Conservation (phyloP, 2,888 invertebrate genomes). For the Eilema sororculum region DNA sequence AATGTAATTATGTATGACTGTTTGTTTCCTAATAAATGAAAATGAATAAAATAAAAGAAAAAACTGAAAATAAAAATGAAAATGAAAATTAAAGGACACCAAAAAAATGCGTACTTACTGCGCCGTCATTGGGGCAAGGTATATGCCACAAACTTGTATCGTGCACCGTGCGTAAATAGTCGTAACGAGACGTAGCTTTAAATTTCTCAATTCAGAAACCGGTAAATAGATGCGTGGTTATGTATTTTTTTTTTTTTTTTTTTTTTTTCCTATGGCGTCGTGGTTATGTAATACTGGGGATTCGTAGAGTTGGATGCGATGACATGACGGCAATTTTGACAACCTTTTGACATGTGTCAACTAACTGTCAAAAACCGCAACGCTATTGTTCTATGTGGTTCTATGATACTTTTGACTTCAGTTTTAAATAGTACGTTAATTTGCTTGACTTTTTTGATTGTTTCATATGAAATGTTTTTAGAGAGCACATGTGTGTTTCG, state of each 20-base stretch:
- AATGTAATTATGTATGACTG: too few species aligned
- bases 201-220: background rate
- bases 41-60: too few species aligned
- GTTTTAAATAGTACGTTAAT: conserved; percentile 11
- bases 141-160: too few species aligned
- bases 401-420: conserved; percentile 17
- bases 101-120: too few species aligned
- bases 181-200: background rate
- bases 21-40: too few species aligned
- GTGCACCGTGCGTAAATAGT: too few species aligned
- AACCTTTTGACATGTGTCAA: conserved; percentile 26
- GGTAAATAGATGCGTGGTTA: background rate
- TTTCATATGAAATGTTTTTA: conserved; percentile 4
- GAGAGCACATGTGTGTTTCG: conserved; percentile 1
- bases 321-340: conserved; percentile 23
- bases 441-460: conserved; percentile 2
- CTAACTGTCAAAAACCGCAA: conserved; percentile 13
- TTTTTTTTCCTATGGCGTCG: too few species aligned
- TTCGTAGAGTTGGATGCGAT: conserved; percentile 14
- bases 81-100: too few species aligned
- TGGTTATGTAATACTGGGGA: background rate
- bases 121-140: too few species aligned
- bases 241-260: too few species aligned
- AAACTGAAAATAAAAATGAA: too few species aligned
- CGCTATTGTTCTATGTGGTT: conserved; percentile 21